A percentile compares a stretch with the other conserved stretches of the same genome.
Evolutionary conservation across 1,140 invertebrate genomes (phyloP).

Genomic region (Drosophila kikkawai): DNA sequence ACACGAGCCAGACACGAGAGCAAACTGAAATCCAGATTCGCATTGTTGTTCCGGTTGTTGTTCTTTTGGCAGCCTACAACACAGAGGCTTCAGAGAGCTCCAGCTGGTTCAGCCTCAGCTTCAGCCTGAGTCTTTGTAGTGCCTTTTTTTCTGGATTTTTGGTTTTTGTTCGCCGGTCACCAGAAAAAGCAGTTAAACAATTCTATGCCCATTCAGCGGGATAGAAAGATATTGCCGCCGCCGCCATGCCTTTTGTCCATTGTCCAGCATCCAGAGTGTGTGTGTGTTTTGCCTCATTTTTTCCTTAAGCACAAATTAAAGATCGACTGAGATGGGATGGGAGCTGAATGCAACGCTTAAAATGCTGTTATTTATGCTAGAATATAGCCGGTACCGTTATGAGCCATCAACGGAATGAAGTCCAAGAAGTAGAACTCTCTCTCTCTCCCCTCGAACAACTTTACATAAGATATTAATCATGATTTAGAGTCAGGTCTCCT

Average conservation of each 20-base stretch:
- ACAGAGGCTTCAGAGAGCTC: neutral
- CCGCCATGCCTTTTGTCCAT: constrained; percentile 11
- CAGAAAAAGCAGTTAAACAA: constrained; percentile 25
- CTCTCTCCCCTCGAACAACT: constrained; percentile 4
- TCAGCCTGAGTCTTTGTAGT: constrained; percentile 7
- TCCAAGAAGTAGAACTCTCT: constrained; percentile 24
- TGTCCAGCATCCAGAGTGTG: constrained; percentile 11
- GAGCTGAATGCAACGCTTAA: constrained; percentile 31
- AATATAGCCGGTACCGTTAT: constrained; percentile 34
- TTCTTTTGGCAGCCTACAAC: constrained; percentile 15
- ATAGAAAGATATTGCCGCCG: constrained; percentile 2
- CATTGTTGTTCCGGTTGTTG: constrained; percentile 33
- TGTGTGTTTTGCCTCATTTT: constrained; percentile 17
- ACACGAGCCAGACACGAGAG: constrained; percentile 47
- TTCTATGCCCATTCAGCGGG: constrained; percentile 44
- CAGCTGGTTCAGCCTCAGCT: constrained; percentile 3
- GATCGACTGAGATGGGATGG: neutral
- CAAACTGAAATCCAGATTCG: constrained; percentile 47
- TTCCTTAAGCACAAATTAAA: constrained; percentile 46
- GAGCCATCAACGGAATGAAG: constrained; percentile 46
- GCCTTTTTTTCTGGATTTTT: constrained; percentile 26
- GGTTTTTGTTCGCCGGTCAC: constrained; percentile 44
- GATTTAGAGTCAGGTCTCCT: constrained; percentile 28
- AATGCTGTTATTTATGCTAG: constrained; percentile 44
- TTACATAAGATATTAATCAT: constrained; percentile 50